Percentiles rank a stretch among this genome's conserved stretches.
phyloP scores from a whole-genome alignment of 2,113 vertebrate species.

The Balaeniceps rex region DNA sequence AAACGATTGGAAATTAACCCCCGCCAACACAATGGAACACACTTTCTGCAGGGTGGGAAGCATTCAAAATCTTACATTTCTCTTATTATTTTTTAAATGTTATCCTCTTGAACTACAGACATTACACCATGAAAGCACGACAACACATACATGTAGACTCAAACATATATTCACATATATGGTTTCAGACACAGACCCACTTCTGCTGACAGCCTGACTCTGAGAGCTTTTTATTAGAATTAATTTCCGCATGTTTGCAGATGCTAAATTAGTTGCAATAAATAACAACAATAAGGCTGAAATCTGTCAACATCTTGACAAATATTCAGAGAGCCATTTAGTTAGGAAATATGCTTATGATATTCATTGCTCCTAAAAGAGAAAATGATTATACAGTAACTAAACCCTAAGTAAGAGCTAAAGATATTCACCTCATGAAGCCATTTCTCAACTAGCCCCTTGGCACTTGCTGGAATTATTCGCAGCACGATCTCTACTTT shows the following conservation, averaged over 20 bases:
- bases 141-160: constrained; percentile 50
- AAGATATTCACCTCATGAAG: constrained; percentile 81
- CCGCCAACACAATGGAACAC: constrained; percentile 7
- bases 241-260: constrained; percentile 31
- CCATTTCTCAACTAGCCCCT: constrained; percentile 82
- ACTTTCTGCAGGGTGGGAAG: background rate
- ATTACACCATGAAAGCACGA: constrained; percentile 52
- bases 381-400: constrained; percentile 70
- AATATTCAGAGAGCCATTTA: constrained; percentile 43
- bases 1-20: constrained; percentile 56
- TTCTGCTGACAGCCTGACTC: background rate
- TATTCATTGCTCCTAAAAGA: constrained; percentile 70
- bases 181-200: constrained; percentile 27
- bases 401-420: constrained; percentile 76
- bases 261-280: constrained; percentile 48
- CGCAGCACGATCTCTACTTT: constrained; percentile 72
- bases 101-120: background rate
- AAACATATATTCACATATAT: constrained; percentile 47
- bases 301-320: constrained; percentile 50
- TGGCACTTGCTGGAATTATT: constrained; percentile 79
- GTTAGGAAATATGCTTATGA: constrained; percentile 48
- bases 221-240: background rate
- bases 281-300: constrained; percentile 48
- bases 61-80: background rate
- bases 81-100: background rate